Conservation (phyloP, 2,113 vertebrate species). For the Aegypius monachus region DNA sequence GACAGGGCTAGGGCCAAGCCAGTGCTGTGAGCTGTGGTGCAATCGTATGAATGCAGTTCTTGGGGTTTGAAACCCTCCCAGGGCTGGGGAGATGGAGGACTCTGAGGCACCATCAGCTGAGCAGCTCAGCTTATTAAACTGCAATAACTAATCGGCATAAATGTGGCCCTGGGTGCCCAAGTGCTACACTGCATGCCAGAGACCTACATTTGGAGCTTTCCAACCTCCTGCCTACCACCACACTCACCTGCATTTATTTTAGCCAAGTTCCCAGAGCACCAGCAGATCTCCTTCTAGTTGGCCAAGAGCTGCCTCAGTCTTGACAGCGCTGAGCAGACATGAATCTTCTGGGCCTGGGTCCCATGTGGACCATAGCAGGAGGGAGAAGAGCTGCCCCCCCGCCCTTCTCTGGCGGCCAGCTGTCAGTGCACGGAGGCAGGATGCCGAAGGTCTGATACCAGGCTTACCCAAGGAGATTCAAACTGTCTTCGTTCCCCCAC, state of each 20-base stretch:
- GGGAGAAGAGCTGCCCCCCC: neutral
- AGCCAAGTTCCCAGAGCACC: neutral
- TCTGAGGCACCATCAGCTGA: neutral
- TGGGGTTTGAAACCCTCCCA: neutral
- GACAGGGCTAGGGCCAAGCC: neutral
- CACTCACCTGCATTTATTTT: neutral
- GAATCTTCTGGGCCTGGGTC: neutral
- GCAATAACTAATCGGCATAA: neutral
- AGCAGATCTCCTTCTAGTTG: neutral
- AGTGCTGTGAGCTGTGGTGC: neutral
- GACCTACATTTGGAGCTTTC: neutral
- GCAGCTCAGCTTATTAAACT: neutral
- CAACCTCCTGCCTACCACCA: neutral
- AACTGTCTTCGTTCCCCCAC: neutral
- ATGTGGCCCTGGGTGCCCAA: fast-evolving
- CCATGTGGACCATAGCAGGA: neutral
- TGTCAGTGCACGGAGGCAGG: neutral
- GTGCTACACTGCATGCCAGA: neutral
- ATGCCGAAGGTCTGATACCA: neutral
- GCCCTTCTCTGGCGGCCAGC: neutral
- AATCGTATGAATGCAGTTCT: fast-evolving
- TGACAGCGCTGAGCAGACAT: neutral
- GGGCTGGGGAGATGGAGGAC: neutral
- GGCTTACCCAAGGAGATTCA: neutral
- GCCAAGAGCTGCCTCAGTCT: neutral